Evolutionary conservation across 2,797 vertebrate species (phyloP).

Genomic region (Rhinella marina): DNA sequence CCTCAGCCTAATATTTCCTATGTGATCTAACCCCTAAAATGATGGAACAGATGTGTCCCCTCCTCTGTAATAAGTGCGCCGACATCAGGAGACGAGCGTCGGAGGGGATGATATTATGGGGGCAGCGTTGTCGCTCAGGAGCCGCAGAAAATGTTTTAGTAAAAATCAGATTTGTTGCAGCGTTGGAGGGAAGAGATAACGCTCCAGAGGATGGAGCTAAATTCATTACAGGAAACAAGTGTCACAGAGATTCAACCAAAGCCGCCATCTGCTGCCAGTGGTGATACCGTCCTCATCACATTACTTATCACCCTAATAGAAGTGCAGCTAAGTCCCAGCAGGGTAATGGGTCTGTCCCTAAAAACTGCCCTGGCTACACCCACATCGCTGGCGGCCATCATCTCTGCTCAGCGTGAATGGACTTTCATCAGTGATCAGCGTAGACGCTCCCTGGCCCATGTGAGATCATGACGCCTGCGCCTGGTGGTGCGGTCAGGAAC

Average conservation of each 20-base stretch:
- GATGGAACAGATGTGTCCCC: neutral
- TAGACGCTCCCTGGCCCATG: too few species aligned
- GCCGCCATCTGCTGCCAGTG: neutral
- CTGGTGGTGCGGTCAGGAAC: too few species aligned
- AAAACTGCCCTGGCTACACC: too few species aligned
- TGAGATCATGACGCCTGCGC: too few species aligned
- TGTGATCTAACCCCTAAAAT: too few species aligned
- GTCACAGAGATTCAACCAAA: neutral
- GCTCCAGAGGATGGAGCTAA: slow-evolving; percentile 21
- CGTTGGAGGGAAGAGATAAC: neutral
- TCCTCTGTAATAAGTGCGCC: neutral
- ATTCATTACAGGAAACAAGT: slow-evolving; percentile 3
- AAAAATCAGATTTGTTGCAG: slow-evolving; percentile 33
- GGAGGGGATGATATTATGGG: neutral
- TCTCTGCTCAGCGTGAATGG: too few species aligned
- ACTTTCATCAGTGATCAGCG: too few species aligned
- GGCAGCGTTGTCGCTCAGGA: slow-evolving; percentile 1
- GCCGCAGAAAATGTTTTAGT: neutral
- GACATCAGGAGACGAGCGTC: neutral
- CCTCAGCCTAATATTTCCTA: too few species aligned
- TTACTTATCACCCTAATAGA: neutral
- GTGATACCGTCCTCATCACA: neutral
- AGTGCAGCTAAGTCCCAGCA: too few species aligned
- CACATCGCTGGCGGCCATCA: too few species aligned
- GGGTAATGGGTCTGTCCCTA: too few species aligned